Conservation (phyloP, 2,797 vertebrate species). For the Champsocephalus esox region DNA sequence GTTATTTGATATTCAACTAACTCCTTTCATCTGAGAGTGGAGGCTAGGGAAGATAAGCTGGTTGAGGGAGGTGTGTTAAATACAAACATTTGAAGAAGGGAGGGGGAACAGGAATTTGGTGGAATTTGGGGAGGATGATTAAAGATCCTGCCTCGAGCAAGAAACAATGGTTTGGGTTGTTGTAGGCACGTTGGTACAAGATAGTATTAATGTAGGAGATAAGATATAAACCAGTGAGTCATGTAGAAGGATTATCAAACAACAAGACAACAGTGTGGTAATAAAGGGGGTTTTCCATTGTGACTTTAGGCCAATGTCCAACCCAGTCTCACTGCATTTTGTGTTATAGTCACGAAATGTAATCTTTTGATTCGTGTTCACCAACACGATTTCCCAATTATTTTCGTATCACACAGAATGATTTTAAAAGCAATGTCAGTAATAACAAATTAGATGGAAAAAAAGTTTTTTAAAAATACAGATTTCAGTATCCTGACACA, state of each 20-base stretch:
- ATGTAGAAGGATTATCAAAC: background rate
- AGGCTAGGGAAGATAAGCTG: slow-evolving; percentile 26
- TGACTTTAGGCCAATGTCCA: no score
- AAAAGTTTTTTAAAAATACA: no score
- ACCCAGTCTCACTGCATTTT: no score
- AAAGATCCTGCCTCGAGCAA: background rate
- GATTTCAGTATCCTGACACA: no score
- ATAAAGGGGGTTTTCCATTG: no score
- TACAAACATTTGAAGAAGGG: slow-evolving; percentile 15
- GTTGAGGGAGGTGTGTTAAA: slow-evolving; percentile 21
- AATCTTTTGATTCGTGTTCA: no score
- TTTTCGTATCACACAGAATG: no score
- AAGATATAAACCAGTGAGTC: background rate
- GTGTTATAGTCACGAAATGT: no score
- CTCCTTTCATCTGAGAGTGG: slow-evolving; percentile 35
- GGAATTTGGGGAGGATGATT: background rate
- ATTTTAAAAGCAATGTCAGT: no score
- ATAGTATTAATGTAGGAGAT: background rate
- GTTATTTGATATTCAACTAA: slow-evolving; percentile 36
- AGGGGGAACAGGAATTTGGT: background rate
- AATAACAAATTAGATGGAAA: no score
- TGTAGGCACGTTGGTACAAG: background rate
- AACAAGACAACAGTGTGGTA: background rate
- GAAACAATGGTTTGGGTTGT: background rate
- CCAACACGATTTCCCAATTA: no score